Base-by-base conservation (phyloP, 1,140 invertebrate species). In the Drosophila willistoni region DNA sequence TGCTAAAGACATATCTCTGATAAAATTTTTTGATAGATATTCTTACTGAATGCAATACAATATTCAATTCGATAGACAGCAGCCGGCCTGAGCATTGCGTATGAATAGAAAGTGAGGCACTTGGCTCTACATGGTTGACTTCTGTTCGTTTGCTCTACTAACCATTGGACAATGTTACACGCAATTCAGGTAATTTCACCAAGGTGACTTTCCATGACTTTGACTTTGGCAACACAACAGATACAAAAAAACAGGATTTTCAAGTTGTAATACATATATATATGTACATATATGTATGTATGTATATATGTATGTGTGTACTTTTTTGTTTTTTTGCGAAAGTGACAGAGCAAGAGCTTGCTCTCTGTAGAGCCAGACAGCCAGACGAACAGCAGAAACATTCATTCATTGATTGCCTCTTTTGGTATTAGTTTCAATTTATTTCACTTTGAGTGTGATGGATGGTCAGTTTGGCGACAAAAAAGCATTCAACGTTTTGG, bases 361-460 rank as follows among this genome's bases (percentile, higher is more conserved):
- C 10, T 12, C 36, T 12, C 36, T 39, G 10, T 1, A 22, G 7
- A 47, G 14, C 44, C 12, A 13, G 10, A 12, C 44, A 7, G 14
- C 44, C 7, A 67, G 71, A 78, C 67, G 66, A 74, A 67, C 71
- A 74, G 59, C 54, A 59, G 41, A 64, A 44, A 36, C 64, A 65
- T 65, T 56, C 67, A 75, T 70, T 67, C 75, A 78, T 74, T 78
- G 72, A 78, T 78, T 74, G 75, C 76, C 68, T 71, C 60, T 42
- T 78, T 75, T 71, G 76, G 76, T 68, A 75, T 78, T 78, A 78
- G 76, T 78, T 78, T 78, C 76, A 78, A 75, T 78, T 75, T 78
- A 78, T 78, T 78, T 78, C 76, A 72, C 68, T 75, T 75, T 78
- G 73, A 79, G 73, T 68, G 76, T 79, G 73, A 79, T 79, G 68